phyloP scores from a whole-genome alignment of 2,797 vertebrate genomes.

The Rhinichthys osculus region DNA sequence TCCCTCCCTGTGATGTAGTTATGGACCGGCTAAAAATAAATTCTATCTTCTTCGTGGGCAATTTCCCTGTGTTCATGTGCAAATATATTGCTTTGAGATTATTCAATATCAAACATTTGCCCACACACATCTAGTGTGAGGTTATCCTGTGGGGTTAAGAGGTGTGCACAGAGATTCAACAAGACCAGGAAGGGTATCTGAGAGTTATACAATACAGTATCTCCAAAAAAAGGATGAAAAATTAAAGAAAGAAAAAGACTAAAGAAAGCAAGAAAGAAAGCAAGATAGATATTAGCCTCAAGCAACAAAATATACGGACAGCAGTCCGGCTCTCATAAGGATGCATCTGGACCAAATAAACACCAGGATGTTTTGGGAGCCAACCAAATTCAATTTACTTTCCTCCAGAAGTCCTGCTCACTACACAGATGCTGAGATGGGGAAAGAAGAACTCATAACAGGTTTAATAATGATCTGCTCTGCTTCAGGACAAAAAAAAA shows the following conservation, averaged over 20 bases:
- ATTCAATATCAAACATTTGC: slow-evolving; percentile 6
- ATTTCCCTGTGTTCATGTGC: slow-evolving; percentile 10
- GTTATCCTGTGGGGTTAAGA: slow-evolving; percentile 6
- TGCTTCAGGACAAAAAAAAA: slow-evolving; percentile 11
- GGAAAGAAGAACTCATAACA: slow-evolving; percentile 39
- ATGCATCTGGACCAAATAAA: slow-evolving; percentile 34
- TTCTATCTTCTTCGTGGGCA: neutral
- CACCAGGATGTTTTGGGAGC: slow-evolving; percentile 57
- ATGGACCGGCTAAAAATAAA: slow-evolving; percentile 23
- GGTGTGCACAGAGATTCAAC: neutral
- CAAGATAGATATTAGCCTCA: neutral
- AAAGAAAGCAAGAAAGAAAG: neutral
- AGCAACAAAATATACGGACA: slow-evolving; percentile 22
- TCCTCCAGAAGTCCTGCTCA: slow-evolving; percentile 58
- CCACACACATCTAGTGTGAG: neutral
- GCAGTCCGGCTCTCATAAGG: slow-evolving; percentile 14
- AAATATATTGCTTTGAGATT: slow-evolving; percentile 28
- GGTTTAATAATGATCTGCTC: slow-evolving; percentile 28
- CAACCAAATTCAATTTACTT: slow-evolving; percentile 66
- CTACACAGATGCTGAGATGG: slow-evolving; percentile 51
- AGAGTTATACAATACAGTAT: neutral
- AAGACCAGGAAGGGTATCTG: neutral
- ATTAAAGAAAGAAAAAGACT: neutral
- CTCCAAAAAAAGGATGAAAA: neutral
- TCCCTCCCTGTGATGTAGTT: neutral